Conservation (phyloP, 2,113 vertebrate genomes). For the Illadopsis cleaveri region DNA sequence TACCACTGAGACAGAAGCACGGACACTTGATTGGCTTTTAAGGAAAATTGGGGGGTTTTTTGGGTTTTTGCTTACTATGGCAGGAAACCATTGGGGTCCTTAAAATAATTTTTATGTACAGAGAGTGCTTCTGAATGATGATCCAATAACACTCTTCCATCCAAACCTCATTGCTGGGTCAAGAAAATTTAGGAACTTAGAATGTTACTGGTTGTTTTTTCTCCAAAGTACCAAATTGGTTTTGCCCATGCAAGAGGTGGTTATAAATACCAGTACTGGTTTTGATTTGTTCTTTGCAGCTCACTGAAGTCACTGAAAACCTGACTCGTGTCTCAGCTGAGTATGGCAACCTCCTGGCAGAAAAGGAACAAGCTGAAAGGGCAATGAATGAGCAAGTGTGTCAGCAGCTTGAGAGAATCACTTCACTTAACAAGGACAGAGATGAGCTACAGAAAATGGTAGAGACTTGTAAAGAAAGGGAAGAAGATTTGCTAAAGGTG, state of each 20-base stretch:
- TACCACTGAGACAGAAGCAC: not conserved
- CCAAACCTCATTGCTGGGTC: not conserved
- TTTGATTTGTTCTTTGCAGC: slow-evolving; percentile 22
- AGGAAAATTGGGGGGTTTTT: not conserved
- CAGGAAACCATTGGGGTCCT: not conserved
- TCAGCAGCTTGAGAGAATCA: slow-evolving; percentile 37
- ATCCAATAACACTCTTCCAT: not conserved
- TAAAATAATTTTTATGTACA: not conserved
- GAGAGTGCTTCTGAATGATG: not conserved
- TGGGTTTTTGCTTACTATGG: not conserved
- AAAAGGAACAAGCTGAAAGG: slow-evolving; percentile 15
- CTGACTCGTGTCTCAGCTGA: not conserved
- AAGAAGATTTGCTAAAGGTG: not conserved
- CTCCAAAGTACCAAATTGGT: not conserved
- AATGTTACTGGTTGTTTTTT: not conserved
- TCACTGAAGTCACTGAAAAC: not conserved
- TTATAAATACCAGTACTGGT: not conserved
- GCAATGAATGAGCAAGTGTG: not conserved
- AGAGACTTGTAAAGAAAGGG: slow-evolving; percentile 4
- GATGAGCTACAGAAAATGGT: slow-evolving; percentile 43
- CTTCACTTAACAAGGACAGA: slow-evolving; percentile 44
- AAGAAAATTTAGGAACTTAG: not conserved
- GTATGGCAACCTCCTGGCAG: not conserved
- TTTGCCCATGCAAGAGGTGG: not conserved
- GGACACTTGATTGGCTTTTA: not conserved